These are phyloP conservation scores for Erebia ligea DNA, from an alignment of 2,888 invertebrate species.

Conservation along the genomic window DNA sequence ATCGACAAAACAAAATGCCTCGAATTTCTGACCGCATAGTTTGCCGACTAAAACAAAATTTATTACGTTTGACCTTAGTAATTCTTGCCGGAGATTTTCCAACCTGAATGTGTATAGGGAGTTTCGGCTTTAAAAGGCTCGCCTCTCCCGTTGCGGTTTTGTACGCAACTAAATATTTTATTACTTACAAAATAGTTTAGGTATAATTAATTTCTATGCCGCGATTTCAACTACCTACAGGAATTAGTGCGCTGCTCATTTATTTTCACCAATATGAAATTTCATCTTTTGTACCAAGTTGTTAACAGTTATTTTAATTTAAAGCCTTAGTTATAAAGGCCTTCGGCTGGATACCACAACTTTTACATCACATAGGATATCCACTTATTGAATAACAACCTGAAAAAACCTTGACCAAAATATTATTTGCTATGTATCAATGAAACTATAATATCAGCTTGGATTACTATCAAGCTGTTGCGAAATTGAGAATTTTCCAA, in stretches of 20 bases:
- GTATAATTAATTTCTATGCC: conserved; percentile 35
- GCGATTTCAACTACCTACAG: conserved; percentile 44
- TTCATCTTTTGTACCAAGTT: neutral
- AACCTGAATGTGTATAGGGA: conserved; percentile 71
- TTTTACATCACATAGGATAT: no score
- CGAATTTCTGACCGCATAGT: conserved; percentile 79
- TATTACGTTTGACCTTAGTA: conserved; percentile 82
- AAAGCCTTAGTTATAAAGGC: neutral
- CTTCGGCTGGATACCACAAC: neutral
- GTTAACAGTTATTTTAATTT: neutral
- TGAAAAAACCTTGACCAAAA: neutral
- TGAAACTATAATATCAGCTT: neutral
- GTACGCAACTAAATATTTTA: conserved; percentile 77
- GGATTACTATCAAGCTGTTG: neutral
- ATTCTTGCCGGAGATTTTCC: conserved; percentile 78
- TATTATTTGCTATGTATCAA: neutral
- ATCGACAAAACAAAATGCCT: conserved; percentile 77
- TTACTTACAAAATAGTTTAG: conserved; percentile 74
- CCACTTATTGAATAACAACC: no score
- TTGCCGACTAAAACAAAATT: conserved; percentile 80
- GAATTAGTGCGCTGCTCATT: neutral
- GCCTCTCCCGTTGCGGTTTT: conserved; percentile 69
- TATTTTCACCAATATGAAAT: neutral
- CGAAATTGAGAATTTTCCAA: no score
- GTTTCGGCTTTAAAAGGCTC: conserved; percentile 75